Percentiles rank a stretch among this genome's conserved stretches.
Evolutionary conservation across 2,888 invertebrate genomes (phyloP).

Genomic region (Tetropium fuscum): DNA sequence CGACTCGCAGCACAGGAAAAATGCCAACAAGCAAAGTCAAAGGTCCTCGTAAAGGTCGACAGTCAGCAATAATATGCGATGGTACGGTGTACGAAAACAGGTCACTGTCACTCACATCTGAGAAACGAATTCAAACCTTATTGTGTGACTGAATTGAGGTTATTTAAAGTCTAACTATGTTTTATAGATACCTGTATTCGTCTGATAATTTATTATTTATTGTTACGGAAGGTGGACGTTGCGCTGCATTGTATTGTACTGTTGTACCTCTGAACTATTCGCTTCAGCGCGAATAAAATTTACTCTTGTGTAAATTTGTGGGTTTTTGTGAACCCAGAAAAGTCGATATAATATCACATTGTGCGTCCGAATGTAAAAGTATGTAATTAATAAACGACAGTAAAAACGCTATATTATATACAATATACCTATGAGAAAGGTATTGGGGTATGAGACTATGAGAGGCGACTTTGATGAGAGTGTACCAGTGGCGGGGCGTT

Average conservation of each 20-base stretch:
- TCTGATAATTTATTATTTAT: conserved; percentile 27
- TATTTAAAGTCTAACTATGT: conserved; percentile 17
- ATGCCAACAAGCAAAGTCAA: conserved; percentile 27
- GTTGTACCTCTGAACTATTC: conserved; percentile 8
- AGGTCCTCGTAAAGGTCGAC: conserved; percentile 28
- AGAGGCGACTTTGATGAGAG: too few species aligned
- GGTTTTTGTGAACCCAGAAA: too few species aligned
- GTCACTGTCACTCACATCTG: conserved; percentile 30
- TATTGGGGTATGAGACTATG: too few species aligned
- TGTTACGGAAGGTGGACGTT: conserved; percentile 26
- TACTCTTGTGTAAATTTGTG: not conserved
- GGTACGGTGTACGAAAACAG: conserved; percentile 18
- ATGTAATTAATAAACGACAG: too few species aligned
- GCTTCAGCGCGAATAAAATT: conserved; percentile 15
- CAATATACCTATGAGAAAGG: too few species aligned
- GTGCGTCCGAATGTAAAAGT: too few species aligned
- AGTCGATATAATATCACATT: too few species aligned
- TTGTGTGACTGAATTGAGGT: conserved; percentile 24
- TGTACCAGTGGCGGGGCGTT: too few species aligned
- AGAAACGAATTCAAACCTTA: conserved; percentile 19
- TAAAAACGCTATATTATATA: too few species aligned
- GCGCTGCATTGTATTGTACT: conserved; percentile 20
- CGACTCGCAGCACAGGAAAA: conserved; percentile 12
- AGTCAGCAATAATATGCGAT: conserved; percentile 17
- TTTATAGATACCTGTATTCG: conserved; percentile 13